Percentiles rank a stretch among this genome's conserved stretches.
phyloP scores from a whole-genome alignment of 1,140 invertebrate species.

The Drosophila insularis region DNA sequence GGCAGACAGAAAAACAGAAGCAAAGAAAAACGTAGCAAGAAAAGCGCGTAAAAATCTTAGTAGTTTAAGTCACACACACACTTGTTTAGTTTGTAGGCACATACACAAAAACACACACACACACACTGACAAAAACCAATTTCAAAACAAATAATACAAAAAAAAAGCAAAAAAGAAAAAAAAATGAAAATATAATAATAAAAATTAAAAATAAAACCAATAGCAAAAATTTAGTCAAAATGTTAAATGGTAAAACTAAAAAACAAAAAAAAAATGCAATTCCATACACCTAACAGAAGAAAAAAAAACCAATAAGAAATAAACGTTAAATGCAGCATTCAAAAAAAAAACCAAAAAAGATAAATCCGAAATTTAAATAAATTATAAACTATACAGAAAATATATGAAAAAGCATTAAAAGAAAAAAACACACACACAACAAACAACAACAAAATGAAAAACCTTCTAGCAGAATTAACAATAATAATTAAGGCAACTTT shows the following conservation, averaged over 20 bases:
- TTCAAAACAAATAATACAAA: constrained; percentile 38
- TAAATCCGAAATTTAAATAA: constrained; percentile 53
- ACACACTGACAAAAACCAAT: constrained; percentile 64
- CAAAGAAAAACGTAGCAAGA: constrained; percentile 32
- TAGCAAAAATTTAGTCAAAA: constrained; percentile 77
- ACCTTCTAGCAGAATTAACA: constrained; percentile 74
- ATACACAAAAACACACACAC: constrained; percentile 41
- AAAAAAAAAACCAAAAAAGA: constrained; percentile 34
- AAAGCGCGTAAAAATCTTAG: constrained; percentile 56
- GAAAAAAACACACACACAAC: constrained; percentile 28
- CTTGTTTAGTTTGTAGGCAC: constrained; percentile 69
- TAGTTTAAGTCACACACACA: constrained; percentile 59
- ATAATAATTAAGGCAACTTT: constrained; percentile 66
- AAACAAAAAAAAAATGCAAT: constrained; percentile 33
- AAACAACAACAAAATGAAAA: constrained; percentile 43
- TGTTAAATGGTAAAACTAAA: constrained; percentile 72
- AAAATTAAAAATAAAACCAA: constrained; percentile 45
- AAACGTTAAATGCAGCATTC: constrained; percentile 40
- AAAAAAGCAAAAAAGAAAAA: constrained; percentile 36
- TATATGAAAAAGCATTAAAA: constrained; percentile 48
- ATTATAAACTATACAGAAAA: constrained; percentile 49
- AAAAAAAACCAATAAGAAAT: constrained; percentile 26
- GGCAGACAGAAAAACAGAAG: constrained; percentile 18
- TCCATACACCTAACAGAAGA: constrained; percentile 45
- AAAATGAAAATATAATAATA: constrained; percentile 35